phyloP scores from a whole-genome alignment of 2,888 invertebrate species.

The Callimorpha dominula region DNA sequence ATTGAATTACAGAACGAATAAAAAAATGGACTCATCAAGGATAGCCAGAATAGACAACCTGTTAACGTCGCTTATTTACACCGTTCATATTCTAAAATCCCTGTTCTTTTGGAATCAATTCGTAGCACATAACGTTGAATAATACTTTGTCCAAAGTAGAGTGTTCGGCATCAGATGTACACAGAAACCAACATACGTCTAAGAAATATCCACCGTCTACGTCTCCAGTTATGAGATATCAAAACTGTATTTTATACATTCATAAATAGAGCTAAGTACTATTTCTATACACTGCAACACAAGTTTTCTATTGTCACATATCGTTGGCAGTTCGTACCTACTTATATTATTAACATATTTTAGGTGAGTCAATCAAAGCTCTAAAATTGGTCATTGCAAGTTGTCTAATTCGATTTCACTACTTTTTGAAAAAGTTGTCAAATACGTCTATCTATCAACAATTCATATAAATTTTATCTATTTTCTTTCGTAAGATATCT shows the following conservation, averaged over 20 bases:
- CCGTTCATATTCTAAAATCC: not conserved
- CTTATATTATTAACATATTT: not conserved
- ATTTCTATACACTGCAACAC: slow-evolving; percentile 4
- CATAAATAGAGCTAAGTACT: not conserved
- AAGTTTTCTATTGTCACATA: slow-evolving; percentile 14
- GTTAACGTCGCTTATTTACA: not conserved
- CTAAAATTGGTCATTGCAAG: slow-evolving; percentile 12
- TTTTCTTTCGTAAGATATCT: no score
- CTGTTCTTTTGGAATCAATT: no score
- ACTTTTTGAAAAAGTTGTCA: no score
- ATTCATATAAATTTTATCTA: no score
- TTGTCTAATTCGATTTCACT: not conserved
- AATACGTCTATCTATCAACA: no score
- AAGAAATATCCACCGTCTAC: not conserved
- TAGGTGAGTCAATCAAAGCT: not conserved
- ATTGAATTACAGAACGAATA: not conserved
- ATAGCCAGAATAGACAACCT: not conserved
- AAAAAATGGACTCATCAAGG: not conserved
- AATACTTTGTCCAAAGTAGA: not conserved
- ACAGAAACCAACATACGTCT: not conserved
- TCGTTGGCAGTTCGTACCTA: slow-evolving; percentile 12
- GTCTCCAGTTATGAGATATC: not conserved
- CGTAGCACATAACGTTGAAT: not conserved
- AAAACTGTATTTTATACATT: not conserved
- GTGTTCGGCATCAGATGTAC: not conserved